phyloP scores from a whole-genome alignment of 2,888 invertebrate species.

The Lacanobia oleracea region DNA sequence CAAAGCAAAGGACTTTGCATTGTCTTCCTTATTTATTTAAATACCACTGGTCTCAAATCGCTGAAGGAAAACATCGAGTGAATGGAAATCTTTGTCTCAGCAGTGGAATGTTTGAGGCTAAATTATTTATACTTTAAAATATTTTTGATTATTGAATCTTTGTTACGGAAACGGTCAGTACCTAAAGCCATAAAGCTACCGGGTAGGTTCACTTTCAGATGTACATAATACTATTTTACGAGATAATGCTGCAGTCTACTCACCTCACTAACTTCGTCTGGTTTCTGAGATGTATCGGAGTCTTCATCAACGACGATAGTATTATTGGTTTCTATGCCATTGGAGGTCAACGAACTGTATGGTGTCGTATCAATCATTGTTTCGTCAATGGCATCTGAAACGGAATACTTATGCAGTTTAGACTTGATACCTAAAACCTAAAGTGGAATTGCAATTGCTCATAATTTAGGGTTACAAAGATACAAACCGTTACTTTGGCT shows the following conservation, averaged over 20 bases:
- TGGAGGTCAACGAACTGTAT: slow-evolving; percentile 79
- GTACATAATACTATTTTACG: neutral
- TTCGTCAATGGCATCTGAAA: slow-evolving; percentile 71
- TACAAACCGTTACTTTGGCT: slow-evolving; percentile 74
- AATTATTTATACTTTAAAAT: too few species aligned
- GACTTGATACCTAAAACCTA: neutral
- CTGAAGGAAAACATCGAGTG: too few species aligned
- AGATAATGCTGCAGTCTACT: neutral
- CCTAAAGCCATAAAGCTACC: too few species aligned
- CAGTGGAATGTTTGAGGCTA: too few species aligned
- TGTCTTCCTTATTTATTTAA: too few species aligned
- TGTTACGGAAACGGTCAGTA: too few species aligned
- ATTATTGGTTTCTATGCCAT: slow-evolving; percentile 78
- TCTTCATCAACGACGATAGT: slow-evolving; percentile 67
- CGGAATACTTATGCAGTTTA: neutral
- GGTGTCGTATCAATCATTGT: slow-evolving; percentile 72
- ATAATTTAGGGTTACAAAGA: neutral
- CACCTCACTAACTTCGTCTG: slow-evolving; percentile 79
- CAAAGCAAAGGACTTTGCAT: too few species aligned
- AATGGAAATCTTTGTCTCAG: too few species aligned
- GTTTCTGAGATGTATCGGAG: slow-evolving; percentile 65
- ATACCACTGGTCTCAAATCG: too few species aligned
- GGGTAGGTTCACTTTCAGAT: too few species aligned
- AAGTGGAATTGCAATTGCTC: neutral
- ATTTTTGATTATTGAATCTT: too few species aligned